These are phyloP conservation scores for Drosophila neocordata DNA, from an alignment of 1,140 invertebrate species.

Conservation along the genomic window DNA sequence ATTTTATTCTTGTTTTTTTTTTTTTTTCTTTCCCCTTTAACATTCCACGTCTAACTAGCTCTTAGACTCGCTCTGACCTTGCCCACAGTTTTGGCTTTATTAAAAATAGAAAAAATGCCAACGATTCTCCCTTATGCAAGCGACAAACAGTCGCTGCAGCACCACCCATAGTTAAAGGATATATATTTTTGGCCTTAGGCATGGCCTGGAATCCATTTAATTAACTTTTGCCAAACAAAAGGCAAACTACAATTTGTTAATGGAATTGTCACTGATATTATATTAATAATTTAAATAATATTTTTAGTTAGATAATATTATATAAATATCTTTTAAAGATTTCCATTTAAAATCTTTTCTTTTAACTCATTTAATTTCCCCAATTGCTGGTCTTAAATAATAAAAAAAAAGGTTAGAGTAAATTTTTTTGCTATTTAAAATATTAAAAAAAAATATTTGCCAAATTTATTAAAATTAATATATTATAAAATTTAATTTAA, in stretches of 20 bases:
- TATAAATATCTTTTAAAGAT: too few species aligned
- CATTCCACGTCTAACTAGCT: not conserved
- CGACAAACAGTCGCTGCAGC: too few species aligned
- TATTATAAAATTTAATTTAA: too few species aligned
- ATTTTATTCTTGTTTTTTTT: slow-evolving; percentile 1
- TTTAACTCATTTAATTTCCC: too few species aligned
- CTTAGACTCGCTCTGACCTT: not conserved
- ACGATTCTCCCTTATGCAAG: not conserved
- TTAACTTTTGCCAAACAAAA: not conserved
- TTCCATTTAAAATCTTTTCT: too few species aligned
- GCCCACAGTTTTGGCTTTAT: slow-evolving; percentile 8
- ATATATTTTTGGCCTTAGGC: not conserved
- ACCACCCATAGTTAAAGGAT: not conserved
- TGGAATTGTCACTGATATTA: not conserved
- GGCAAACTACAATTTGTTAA: not conserved
- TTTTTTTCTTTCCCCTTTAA: not conserved
- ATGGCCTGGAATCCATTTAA: slow-evolving; percentile 2
- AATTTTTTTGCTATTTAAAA: too few species aligned
- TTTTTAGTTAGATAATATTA: too few species aligned
- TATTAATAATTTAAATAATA: not conserved
- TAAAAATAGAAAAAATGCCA: slow-evolving; percentile 9
- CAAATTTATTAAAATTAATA: too few species aligned
- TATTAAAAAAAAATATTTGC: too few species aligned
- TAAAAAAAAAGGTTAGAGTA: too few species aligned
- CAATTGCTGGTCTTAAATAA: too few species aligned